A percentile compares a stretch with the other conserved stretches of the same genome.
Conservation (phyloP, 2,888 invertebrate genomes). For the Drosophila formosana region DNA sequence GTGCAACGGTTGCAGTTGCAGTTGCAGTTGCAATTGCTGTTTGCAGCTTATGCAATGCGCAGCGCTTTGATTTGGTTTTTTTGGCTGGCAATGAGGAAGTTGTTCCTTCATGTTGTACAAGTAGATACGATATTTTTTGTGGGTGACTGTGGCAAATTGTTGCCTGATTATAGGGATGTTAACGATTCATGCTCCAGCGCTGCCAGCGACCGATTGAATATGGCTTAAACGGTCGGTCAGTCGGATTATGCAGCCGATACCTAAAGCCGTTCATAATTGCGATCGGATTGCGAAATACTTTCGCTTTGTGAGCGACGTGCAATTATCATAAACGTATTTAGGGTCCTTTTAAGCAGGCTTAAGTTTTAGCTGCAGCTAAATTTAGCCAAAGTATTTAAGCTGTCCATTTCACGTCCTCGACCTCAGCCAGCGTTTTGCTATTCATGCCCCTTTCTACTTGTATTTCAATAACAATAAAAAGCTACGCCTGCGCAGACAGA, state of each 20-base stretch:
- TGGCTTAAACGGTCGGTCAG: conserved; percentile 45
- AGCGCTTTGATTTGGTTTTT: conserved; percentile 42
- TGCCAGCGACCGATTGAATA: conserved; percentile 41
- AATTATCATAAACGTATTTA: conserved; percentile 15
- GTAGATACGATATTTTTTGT: conserved; percentile 47
- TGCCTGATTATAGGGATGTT: conserved; percentile 68
- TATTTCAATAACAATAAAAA: conserved; percentile 65
- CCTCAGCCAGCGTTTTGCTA: conserved; percentile 43
- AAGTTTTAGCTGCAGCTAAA: background rate
- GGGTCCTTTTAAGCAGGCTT: background rate
- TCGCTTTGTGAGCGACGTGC: conserved; percentile 14
- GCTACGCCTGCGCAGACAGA: conserved; percentile 53
- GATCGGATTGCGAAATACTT: conserved; percentile 29
- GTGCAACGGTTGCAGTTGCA: conserved; percentile 48
- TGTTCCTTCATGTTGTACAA: conserved; percentile 11
- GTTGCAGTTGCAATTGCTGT: conserved; percentile 30
- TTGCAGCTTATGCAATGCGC: conserved; percentile 60
- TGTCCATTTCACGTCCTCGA: conserved; percentile 58
- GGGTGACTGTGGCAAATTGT: conserved; percentile 74
- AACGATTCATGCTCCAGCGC: conserved; percentile 41
- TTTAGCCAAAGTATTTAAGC: background rate
- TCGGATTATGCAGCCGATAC: conserved; percentile 13
- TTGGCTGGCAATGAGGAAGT: conserved; percentile 68
- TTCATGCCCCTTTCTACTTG: conserved; percentile 21
- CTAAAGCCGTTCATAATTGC: background rate